A percentile compares a stretch with the other conserved stretches of the same genome.
Conservation (phyloP, 2,113 vertebrate genomes). For the Anhinga anhinga region DNA sequence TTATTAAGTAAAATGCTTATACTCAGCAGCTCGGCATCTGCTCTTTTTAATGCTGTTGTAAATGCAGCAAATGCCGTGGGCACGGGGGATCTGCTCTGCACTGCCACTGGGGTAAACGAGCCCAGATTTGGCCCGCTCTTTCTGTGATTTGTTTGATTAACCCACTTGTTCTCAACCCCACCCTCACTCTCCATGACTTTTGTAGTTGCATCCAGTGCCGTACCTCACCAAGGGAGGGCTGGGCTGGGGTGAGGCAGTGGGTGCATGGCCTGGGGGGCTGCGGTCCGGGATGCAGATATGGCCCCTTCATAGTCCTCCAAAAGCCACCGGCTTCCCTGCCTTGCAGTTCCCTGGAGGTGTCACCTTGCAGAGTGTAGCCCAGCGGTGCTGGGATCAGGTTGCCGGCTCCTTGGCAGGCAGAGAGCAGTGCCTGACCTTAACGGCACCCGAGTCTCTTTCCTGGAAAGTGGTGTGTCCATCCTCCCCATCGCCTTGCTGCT, state of each 20-base stretch:
- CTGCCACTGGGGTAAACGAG: background rate
- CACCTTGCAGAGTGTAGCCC: background rate
- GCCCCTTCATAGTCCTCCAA: accelerated
- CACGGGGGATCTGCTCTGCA: background rate
- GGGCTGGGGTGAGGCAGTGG: background rate
- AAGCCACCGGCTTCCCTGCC: background rate
- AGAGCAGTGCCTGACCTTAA: background rate
- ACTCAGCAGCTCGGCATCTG: background rate
- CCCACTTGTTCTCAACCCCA: background rate
- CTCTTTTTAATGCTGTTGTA: background rate
- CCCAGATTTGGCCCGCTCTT: background rate
- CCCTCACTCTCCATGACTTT: background rate
- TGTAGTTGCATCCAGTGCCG: accelerated
- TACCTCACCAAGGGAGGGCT: background rate
- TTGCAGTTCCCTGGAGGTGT: background rate
- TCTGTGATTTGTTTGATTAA: background rate
- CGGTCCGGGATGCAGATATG: background rate
- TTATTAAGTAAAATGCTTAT: background rate
- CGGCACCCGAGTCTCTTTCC: background rate
- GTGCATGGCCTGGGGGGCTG: background rate
- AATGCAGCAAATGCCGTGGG: background rate
- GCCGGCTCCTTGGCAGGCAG: background rate
- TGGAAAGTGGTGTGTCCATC: background rate
- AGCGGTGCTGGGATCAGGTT: background rate
- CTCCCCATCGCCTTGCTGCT: background rate